These are phyloP conservation scores for Noctua fimbriata DNA, from an alignment of 2,888 invertebrate species.

Conservation along the genomic window DNA sequence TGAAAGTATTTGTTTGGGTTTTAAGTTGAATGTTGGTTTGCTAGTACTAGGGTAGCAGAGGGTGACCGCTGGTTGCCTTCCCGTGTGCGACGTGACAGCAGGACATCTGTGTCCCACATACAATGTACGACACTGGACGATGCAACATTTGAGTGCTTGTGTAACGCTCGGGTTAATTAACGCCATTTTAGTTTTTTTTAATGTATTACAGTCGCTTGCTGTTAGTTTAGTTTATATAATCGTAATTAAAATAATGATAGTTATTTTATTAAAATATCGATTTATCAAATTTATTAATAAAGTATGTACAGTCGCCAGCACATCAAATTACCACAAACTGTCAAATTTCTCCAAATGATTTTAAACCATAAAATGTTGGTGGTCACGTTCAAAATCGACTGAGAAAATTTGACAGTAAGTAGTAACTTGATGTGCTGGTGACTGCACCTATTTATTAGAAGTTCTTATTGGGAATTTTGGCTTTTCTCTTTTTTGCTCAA, in stretches of 20 bases:
- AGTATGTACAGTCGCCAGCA: neutral
- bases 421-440: no score
- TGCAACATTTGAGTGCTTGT: constrained; percentile 9
- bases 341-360: no score
- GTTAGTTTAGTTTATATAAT: no score
- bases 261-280: no score
- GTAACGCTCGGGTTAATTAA: neutral
- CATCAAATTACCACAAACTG: no score
- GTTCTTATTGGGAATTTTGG: neutral
- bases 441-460: neutral
- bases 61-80: constrained; percentile 32
- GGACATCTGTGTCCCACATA: constrained; percentile 1
- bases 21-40: constrained; percentile 14
- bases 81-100: constrained; percentile 13
- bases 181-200: neutral
- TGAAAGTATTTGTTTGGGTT: neutral
- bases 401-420: no score
- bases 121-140: neutral
- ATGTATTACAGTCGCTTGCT: neutral
- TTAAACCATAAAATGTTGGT: no score
- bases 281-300: no score
- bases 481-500: neutral
- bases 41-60: constrained; percentile 27
- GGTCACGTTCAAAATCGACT: no score
- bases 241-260: no score